These are phyloP conservation scores for Villa cingulata DNA, from an alignment of 2,888 invertebrate species.

Conservation along the genomic window DNA sequence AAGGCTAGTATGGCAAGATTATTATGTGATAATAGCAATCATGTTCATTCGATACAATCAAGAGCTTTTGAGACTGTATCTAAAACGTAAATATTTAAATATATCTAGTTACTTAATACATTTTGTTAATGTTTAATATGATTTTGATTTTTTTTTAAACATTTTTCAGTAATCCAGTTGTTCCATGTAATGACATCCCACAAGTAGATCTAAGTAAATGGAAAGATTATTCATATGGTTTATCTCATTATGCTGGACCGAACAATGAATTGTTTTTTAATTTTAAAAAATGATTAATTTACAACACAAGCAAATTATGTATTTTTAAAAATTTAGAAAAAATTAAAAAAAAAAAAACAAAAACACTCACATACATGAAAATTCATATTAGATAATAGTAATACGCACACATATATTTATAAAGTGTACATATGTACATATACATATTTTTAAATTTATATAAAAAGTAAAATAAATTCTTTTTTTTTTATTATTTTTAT, in stretches of 20 bases:
- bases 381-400: too few species aligned
- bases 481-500: too few species aligned
- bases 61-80: conserved; percentile 53
- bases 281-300: conserved; percentile 3
- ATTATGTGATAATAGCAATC: conserved; percentile 66
- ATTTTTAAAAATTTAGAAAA: too few species aligned
- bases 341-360: too few species aligned
- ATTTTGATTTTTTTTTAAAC: conserved; percentile 21
- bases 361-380: too few species aligned
- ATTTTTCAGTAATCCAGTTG: conserved; percentile 52
- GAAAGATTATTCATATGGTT: conserved; percentile 33
- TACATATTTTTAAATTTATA: too few species aligned
- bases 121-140: background rate
- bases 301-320: too few species aligned
- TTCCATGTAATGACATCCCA: conserved; percentile 45
- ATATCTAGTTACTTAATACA: background rate
- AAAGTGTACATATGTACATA: too few species aligned
- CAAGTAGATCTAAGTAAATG: conserved; percentile 47
- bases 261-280: background rate
- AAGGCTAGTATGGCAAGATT: conserved; percentile 64
- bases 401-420: too few species aligned
- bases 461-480: too few species aligned
- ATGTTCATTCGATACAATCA: conserved; percentile 50
- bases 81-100: conserved; percentile 38
- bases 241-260: conserved; percentile 4